Base-by-base conservation (phyloP, 2,113 vertebrate species). In the Zonotrichia leucophrys region DNA sequence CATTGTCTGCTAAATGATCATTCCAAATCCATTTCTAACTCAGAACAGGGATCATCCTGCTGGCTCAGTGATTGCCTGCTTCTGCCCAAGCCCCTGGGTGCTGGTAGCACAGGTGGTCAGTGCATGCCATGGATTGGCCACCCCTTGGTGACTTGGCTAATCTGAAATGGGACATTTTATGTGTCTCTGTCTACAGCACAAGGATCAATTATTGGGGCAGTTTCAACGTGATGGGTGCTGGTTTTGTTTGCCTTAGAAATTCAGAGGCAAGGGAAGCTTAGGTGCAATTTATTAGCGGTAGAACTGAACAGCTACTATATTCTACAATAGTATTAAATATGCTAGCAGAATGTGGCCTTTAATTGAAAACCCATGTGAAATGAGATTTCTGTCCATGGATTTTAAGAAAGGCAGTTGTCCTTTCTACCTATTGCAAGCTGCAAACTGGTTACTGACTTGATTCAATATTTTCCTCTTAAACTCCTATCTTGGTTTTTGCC, bases 171-270 rank as follows among this genome's bases (percentile, higher is more conserved):
- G 70, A 20, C 11, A 8, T 66, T 67, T 73, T 30, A 5, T n/a
- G 1, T 49, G 3, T 75, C 0, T 39, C 0, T 39, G 2, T 78
- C 17, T 62, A 0, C 27, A 50, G 15, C 17, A 37, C 22, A 12
- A 22, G 58, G n/a, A 58, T 60, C 46, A 49, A 11, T 58, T 69
- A 62, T 15, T n/a, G 47, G 28, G 17, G 10, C 83, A 12, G 30
- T 53, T 86, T 60, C 52, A 23, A 41, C 15, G 11, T 63, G 17
- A 14, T 39, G 16, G 44, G 21, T 88, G 22, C 33, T 76, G 5
- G 10, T 60, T 68, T 24, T 58, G 33, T 75, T 95, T 68, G 10
- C 35, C 47, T 7, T 23, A 33, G 47, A 47, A 74, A 58, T 27
- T 11, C 41, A 69, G n/a, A 64, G n/a, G 28, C 24, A 25, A 37